Evolutionary conservation across 2,113 vertebrate species (phyloP), one percentile per base, ranked within the genome.

Genomic region (Seriola quinqueradiata): DNA sequence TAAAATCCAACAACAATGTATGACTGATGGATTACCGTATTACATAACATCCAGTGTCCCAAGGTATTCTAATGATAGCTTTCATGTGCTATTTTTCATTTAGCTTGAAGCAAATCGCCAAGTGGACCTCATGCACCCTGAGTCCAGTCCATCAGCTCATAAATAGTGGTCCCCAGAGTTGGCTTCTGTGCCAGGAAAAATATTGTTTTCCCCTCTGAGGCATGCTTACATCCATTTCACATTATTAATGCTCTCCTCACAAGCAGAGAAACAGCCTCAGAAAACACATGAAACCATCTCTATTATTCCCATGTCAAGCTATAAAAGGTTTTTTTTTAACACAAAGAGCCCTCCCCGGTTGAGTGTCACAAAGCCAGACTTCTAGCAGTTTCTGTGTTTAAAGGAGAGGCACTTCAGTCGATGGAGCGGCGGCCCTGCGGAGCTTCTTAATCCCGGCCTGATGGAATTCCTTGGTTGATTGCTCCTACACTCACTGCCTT

Each of bases 401-500:
- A 63, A 85, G 25, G 44, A 79, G 58, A 87, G 44, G 58, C 86
- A 81, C 82, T 89, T 86, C 68, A 81, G 67, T 77, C 3, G 65
- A n/a, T 38, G 70, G 77, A 84, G 73, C 54, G 13, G 70, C 21
- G 59, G 83, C 69, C 84, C 89, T 87, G 87, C 19, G 46, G 82
- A 89, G 86, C 84, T 90, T 84, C 91, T 92, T 91, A 94, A 94
- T 92, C 89, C 91, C 59, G 19, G 89, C 77, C 85, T 89, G 92
- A 85, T 91, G 90, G 91, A 94, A 95, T 95, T 93, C 90, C 87
- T 93, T 88, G 92, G 83, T 92, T 93, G 93, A 92, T 94, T 92
- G 92, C 93, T 92, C 87, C 91, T 84, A 92, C 68, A 64, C 93
- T 91, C 92, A 84, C 92, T 96, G 89, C 95, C 95, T 95, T 96